Evolutionary conservation across 2,797 vertebrate genomes (phyloP).

Genomic region (Parambassis ranga): DNA sequence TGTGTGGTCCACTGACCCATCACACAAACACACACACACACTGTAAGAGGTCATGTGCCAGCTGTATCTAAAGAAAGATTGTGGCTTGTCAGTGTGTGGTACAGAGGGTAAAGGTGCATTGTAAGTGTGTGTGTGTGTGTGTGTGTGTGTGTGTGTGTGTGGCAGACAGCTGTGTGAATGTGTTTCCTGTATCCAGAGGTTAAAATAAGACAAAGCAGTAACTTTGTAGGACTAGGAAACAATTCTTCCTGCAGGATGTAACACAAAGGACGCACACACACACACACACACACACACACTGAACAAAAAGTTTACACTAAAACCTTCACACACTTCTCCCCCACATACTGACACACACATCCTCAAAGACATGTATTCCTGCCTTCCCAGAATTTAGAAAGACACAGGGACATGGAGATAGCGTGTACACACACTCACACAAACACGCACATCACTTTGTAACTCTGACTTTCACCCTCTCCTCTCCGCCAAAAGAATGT

Average conservation of each 20-base stretch:
- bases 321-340: background rate
- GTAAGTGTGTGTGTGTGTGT: background rate
- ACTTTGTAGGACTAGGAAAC: constrained; percentile 70
- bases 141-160: constrained; percentile 3
- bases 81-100: constrained; percentile 40
- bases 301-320: constrained; percentile 3
- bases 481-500: constrained; percentile 12
- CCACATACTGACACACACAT: background rate
- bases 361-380: constrained; percentile 20
- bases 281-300: background rate
- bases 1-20: constrained; percentile 73
- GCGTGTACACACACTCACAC: background rate
- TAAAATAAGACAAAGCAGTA: constrained; percentile 78
- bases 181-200: constrained; percentile 57
- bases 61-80: constrained; percentile 36
- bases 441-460: constrained; percentile 9
- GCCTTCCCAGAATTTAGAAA: constrained; percentile 31
- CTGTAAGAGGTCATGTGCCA: constrained; percentile 22
- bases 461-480: constrained; percentile 33
- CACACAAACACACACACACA: constrained; percentile 1
- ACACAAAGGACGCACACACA: constrained; percentile 8
- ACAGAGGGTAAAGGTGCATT: constrained; percentile 34
- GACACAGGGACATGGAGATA: background rate
- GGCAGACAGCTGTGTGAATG: constrained; percentile 45
- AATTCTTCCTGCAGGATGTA: constrained; percentile 71